phyloP scores from a whole-genome alignment of 2,888 invertebrate species.

The Embidobia sp. region DNA sequence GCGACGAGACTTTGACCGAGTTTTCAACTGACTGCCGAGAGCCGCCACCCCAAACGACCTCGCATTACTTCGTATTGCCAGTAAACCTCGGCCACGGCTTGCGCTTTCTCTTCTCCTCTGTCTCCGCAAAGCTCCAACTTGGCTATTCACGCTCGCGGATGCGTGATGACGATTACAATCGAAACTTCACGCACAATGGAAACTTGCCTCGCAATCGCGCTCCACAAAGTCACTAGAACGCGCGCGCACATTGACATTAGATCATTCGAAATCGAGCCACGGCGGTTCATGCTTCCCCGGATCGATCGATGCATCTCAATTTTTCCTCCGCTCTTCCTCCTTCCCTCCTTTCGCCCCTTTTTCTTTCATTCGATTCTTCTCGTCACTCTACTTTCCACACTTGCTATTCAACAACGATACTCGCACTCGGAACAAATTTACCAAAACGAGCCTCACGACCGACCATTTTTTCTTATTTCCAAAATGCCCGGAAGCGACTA shows the following conservation, averaged over 20 bases:
- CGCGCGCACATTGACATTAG: conserved; percentile 36
- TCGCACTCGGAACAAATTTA: too few species aligned
- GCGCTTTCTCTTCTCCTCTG: conserved; percentile 58
- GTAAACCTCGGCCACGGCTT: conserved; percentile 65
- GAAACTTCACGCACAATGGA: conserved; percentile 62
- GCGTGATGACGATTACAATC: conserved; percentile 62
- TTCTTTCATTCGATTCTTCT: too few species aligned
- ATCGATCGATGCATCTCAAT: conserved; percentile 12
- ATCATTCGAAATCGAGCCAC: conserved; percentile 40
- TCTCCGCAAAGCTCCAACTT: conserved; percentile 51
- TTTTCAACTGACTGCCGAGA: conserved; percentile 77
- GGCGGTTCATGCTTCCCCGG: conserved; percentile 10
- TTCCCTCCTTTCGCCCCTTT: neutral
- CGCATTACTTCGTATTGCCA: conserved; percentile 67
- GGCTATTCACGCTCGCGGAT: conserved; percentile 60
- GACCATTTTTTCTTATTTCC: too few species aligned
- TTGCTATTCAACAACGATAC: too few species aligned
- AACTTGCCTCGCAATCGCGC: conserved; percentile 45
- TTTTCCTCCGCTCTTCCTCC: conserved; percentile 1
- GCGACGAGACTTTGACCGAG: conserved; percentile 80
- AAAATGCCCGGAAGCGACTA: too few species aligned
- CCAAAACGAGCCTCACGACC: too few species aligned
- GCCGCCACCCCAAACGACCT: conserved; percentile 70
- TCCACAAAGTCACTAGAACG: conserved; percentile 41
- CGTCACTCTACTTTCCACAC: too few species aligned